phyloP scores from a whole-genome alignment of 2,888 invertebrate species.

The Phoenoteleia sp. region DNA sequence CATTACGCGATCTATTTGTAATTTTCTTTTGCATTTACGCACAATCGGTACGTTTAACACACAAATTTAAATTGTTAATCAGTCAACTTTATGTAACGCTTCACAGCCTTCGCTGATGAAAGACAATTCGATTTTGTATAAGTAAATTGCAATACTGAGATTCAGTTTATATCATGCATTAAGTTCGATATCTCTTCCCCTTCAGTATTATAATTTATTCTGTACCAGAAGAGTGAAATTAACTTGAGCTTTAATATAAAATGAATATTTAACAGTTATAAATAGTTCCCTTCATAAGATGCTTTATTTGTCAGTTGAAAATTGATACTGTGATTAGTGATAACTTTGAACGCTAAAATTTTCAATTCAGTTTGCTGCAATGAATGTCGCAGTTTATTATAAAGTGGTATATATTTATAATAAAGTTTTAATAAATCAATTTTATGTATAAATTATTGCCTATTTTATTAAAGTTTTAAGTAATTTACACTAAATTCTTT shows the following conservation, averaged over 20 bases:
- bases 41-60: conserved; percentile 13
- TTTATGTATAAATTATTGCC: too few species aligned
- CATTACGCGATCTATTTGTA: conserved; percentile 20
- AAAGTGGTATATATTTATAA: too few species aligned
- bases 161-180: conserved; percentile 29
- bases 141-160: conserved; percentile 25
- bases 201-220: conserved; percentile 18
- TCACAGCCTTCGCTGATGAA: conserved; percentile 26
- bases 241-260: not conserved
- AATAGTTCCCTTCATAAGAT: not conserved
- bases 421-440: too few species aligned
- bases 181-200: conserved; percentile 39
- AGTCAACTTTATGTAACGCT: conserved; percentile 35
- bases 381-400: too few species aligned
- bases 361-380: too few species aligned
- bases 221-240: not conserved
- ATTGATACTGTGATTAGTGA: too few species aligned
- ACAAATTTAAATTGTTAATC: conserved; percentile 42
- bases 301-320: not conserved
- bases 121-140: conserved; percentile 2
- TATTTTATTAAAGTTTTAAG: too few species aligned
- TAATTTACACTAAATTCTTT: too few species aligned
- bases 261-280: conserved; percentile 1
- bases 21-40: conserved; percentile 18
- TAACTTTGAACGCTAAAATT: too few species aligned